phyloP scores from a whole-genome alignment of 2,113 vertebrate species.

The Orthochromis indermauri region DNA sequence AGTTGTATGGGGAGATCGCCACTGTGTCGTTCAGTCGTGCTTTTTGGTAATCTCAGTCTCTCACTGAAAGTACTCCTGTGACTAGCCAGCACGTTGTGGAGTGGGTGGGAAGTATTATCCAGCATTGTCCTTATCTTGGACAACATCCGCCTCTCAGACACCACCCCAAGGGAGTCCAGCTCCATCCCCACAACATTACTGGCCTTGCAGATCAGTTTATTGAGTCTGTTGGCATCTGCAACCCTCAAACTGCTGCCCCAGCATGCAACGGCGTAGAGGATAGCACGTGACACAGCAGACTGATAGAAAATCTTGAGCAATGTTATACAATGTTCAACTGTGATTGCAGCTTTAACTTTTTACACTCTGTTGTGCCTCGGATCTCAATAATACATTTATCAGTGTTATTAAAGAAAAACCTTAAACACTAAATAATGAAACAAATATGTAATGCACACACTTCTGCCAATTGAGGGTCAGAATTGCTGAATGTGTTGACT shows the following conservation, averaged over 20 bases:
- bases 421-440: neutral
- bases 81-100: neutral
- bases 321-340: neutral
- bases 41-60: neutral
- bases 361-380: accelerated
- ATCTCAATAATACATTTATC: neutral
- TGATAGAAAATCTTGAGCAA: neutral
- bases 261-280: neutral
- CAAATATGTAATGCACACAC: neutral
- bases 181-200: neutral
- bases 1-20: neutral
- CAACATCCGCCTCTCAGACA: neutral
- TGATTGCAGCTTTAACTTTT: neutral
- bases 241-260: neutral
- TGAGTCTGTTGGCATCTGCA: neutral
- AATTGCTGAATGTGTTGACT: neutral
- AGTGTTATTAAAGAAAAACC: neutral
- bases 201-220: neutral
- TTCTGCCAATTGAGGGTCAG: neutral
- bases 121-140: neutral
- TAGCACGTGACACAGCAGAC: neutral
- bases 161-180: neutral
- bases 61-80: neutral
- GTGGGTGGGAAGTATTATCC: neutral
- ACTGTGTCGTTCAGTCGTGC: neutral